These are phyloP conservation scores for Allophyes oxyacanthae DNA, from an alignment of 2,888 invertebrate species.

Conservation along the genomic window DNA sequence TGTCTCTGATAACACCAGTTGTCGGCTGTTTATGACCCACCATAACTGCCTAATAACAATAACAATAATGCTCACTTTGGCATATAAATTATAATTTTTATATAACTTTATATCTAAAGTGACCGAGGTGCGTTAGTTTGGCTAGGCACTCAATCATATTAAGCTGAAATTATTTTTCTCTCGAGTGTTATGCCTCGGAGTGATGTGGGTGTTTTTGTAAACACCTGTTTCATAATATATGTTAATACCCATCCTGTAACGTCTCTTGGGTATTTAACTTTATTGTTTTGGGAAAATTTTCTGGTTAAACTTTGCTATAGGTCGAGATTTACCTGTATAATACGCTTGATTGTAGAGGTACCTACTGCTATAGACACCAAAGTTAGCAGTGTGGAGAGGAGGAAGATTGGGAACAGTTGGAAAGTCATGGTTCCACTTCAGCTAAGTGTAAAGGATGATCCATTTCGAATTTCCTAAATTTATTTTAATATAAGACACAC, in stretches of 20 bases:
- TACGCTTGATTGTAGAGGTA: conserved; percentile 11
- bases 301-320: conserved; percentile 34
- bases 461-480: too few species aligned
- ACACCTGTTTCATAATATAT: conserved; percentile 45
- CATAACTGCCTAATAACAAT: conserved; percentile 52
- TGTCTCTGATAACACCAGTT: conserved; percentile 68
- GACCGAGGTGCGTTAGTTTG: conserved; percentile 18
- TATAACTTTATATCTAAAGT: conserved; percentile 16
- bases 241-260: conserved; percentile 32
- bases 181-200: conserved; percentile 29
- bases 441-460: too few species aligned
- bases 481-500: too few species aligned
- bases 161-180: conserved; percentile 52
- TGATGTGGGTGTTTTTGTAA: conserved; percentile 39
- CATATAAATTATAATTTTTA: conserved; percentile 45
- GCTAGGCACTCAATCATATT: conserved; percentile 28
- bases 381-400: conserved; percentile 27
- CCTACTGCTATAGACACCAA: conserved; percentile 25
- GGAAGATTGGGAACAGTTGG: conserved; percentile 47
- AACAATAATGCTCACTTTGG: conserved; percentile 46
- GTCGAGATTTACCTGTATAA: conserved; percentile 8
- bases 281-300: conserved; percentile 35
- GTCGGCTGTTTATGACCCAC: conserved; percentile 61
- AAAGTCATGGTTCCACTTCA: conserved; percentile 56
- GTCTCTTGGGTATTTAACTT: conserved; percentile 39